Percentiles rank a stretch among this genome's conserved stretches.
Evolutionary conservation across 2,113 vertebrate genomes (phyloP).

Genomic region (Heterocephalus glaber): DNA sequence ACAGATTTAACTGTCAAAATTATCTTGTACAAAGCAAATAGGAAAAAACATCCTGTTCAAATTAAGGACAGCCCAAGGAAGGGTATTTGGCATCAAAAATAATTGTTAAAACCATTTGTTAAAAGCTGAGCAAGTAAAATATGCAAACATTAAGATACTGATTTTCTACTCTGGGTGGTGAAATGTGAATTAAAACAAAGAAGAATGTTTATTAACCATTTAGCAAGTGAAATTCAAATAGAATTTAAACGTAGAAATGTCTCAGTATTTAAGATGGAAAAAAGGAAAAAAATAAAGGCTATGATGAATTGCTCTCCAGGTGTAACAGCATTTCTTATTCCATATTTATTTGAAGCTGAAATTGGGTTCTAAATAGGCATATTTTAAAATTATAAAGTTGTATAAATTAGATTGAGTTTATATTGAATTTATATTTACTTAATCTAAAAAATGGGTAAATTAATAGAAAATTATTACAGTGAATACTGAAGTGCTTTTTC

Average conservation of each 20-base stretch:
- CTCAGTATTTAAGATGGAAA: slow-evolving; percentile 13
- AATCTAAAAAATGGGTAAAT: slow-evolving; percentile 15
- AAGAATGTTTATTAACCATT: not conserved
- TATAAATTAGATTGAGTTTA: not conserved
- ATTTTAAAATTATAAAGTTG: slow-evolving; percentile 46
- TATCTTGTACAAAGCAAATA: slow-evolving; percentile 25
- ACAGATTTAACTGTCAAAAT: slow-evolving; percentile 38
- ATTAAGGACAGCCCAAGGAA: slow-evolving; percentile 8
- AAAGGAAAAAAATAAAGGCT: not conserved
- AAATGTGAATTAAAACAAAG: slow-evolving; percentile 48
- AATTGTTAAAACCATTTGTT: slow-evolving; percentile 34
- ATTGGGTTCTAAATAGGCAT: slow-evolving; percentile 20
- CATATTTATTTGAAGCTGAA: slow-evolving; percentile 48
- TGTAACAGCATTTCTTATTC: slow-evolving; percentile 17
- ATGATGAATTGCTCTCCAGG: slow-evolving; percentile 3
- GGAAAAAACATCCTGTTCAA: slow-evolving; percentile 14
- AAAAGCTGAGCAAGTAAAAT: slow-evolving; percentile 55
- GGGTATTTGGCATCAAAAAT: not conserved
- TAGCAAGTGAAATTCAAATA: slow-evolving; percentile 2
- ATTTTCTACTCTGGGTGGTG: not conserved
- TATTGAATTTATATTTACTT: slow-evolving; percentile 12
- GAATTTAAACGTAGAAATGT: slow-evolving; percentile 12
- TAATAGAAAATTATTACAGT: slow-evolving; percentile 31
- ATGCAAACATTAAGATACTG: not conserved
- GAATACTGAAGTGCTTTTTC: slow-evolving; percentile 41